These are phyloP conservation scores for Enchytraeus crypticus DNA, from an alignment of 2,888 invertebrate species.

Conservation along the genomic window DNA sequence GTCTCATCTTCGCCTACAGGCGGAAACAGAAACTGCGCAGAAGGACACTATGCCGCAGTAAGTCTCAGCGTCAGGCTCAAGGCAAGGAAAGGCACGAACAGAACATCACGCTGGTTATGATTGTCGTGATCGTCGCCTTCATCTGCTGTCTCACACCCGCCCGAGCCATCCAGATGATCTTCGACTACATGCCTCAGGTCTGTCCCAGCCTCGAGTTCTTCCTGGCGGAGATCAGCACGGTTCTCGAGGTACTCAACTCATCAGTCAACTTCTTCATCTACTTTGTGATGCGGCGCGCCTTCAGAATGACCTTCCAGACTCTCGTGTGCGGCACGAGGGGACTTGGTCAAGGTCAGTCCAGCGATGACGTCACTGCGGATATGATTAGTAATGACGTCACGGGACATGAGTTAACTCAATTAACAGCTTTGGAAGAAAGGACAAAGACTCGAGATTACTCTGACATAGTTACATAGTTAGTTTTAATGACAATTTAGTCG, in stretches of 20 bases:
- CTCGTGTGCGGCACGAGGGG: not conserved
- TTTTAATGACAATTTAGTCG: too few relatives aligned
- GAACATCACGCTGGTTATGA: constrained; percentile 19
- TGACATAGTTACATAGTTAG: too few relatives aligned
- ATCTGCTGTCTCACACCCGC: constrained; percentile 14
- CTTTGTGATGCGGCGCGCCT: constrained; percentile 14
- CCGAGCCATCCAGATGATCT: constrained; percentile 8
- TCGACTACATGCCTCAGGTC: not conserved
- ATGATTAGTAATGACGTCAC: too few relatives aligned
- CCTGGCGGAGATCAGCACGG: constrained; percentile 3
- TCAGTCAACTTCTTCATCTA: constrained; percentile 20
- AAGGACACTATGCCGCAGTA: not conserved
- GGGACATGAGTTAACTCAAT: too few relatives aligned
- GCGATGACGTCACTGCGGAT: too few relatives aligned
- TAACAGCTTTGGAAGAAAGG: too few relatives aligned
- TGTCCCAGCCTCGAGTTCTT: constrained; percentile 11
- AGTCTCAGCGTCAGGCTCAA: too few relatives aligned
- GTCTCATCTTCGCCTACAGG: constrained; percentile 11
- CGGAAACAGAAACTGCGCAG: not conserved
- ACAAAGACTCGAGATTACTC: too few relatives aligned
- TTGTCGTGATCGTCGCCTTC: constrained; percentile 17
- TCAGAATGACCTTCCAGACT: constrained; percentile 9
- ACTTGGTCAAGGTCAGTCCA: too few relatives aligned
- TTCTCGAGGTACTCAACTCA: constrained; percentile 18
- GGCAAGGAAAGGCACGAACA: constrained; percentile 9